phyloP scores from a whole-genome alignment of 2,113 vertebrate species.

The Sinocyclocheilus anophthalmus region DNA sequence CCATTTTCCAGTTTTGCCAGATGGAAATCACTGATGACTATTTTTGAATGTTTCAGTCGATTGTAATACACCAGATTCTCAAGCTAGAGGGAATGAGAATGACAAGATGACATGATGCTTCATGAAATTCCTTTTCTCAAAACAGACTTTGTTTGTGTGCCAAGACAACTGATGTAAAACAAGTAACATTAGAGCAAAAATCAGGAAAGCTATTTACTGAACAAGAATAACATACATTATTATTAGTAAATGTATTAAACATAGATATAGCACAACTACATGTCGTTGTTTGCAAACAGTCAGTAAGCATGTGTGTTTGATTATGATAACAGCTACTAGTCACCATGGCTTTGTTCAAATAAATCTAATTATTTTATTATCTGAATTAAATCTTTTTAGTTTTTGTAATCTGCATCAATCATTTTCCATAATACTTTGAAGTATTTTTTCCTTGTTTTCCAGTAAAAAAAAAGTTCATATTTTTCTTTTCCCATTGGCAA shows the following conservation, averaged over 20 bases:
- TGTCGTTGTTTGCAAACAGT: too few species aligned
- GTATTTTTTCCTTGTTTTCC: neutral
- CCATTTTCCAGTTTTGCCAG: constrained; percentile 96
- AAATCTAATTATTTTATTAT: too few species aligned
- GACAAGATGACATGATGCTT: constrained; percentile 21
- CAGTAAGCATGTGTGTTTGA: too few species aligned
- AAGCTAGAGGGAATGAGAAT: constrained; percentile 75
- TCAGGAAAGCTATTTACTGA: neutral
- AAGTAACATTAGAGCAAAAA: neutral
- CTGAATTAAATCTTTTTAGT: too few species aligned
- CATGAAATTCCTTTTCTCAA: neutral
- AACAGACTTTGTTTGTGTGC: neutral
- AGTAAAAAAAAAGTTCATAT: too few species aligned
- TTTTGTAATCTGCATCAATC: too few species aligned
- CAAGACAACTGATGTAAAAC: neutral
- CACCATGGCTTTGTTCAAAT: too few species aligned
- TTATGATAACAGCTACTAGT: too few species aligned
- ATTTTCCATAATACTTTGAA: neutral
- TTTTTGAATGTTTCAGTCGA: constrained; percentile 97
- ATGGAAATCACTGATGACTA: constrained; percentile 98
- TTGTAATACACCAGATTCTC: constrained; percentile 98
- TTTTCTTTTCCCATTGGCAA: neutral
- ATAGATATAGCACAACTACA: too few species aligned
- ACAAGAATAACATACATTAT: too few species aligned
- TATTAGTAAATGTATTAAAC: too few species aligned